Evolutionary conservation across 2,888 invertebrate species (phyloP), one percentile per base, ranked within the genome.

Genomic region (Agelastica alni): DNA sequence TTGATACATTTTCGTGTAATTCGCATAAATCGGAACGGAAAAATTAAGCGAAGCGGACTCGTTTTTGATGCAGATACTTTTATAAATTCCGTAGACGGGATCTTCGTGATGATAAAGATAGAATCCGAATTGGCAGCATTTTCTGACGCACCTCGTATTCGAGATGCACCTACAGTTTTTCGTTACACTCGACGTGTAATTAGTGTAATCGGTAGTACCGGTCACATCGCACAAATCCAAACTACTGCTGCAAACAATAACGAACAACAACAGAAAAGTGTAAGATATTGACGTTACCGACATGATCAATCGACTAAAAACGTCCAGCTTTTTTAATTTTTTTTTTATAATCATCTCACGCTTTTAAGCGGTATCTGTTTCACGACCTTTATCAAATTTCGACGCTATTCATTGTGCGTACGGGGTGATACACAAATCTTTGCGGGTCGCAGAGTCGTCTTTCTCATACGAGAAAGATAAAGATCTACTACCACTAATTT

Each of bases 101-200:
- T 56, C 28, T 34, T 61, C 58, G 9, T 39, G 37, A 22, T 57
- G 56, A 7, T 41, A 20, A 10, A 56, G 53, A 28, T 53, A 55
- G 22, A 41, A 66, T 1, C 66, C 65, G 1, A 41, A 26, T 51
- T 60, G 63, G 36, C 66, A 66, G 41, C 66, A 66, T 20, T 65
- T 66, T 51, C 65, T 56, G 6, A 65, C 46, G 41, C 66, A 66
- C 5, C 14, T n/a, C 9, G 42, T 6, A 0, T 12, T 36, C 3
- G 42, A 18, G 4, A 14, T 45, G 30, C 66, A 66, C 12, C 55
- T 57, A 31, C 66, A 64, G 9, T 47, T 52, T 45, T 56, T 26
- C 2, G 39, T 28, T 7, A 44, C 32, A 10, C 31, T 4, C 9
- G 53, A 52, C 1, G 36, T 43, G 46, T 66, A 66, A 14, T 26